phyloP scores from a whole-genome alignment of 2,888 invertebrate species.

The Trichogramma dendrolimi region DNA sequence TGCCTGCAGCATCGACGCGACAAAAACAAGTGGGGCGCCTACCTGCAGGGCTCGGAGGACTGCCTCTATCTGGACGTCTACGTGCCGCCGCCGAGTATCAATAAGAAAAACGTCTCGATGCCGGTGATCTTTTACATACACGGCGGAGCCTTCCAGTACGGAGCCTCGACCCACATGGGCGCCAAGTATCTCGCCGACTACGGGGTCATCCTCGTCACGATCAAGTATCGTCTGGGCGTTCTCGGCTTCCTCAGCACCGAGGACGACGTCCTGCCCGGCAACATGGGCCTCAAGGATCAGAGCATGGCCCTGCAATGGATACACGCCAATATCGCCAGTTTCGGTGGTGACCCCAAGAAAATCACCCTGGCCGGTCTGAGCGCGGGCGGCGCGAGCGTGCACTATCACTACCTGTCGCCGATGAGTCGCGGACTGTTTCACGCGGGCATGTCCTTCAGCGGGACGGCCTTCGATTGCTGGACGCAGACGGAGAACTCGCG shows the following conservation, averaged over 20 bases:
- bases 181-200: conserved; percentile 61
- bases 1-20: conserved; percentile 40
- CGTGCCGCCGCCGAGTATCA: conserved; percentile 30
- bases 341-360: conserved; percentile 68
- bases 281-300: conserved; percentile 73
- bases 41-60: conserved; percentile 40
- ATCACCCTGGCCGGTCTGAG: conserved; percentile 68
- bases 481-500: conserved; percentile 46
- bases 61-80: conserved; percentile 46
- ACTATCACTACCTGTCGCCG: conserved; percentile 68
- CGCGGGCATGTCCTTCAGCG: conserved; percentile 67
- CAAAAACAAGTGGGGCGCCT: conserved; percentile 12
- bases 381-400: conserved; percentile 71
- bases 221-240: conserved; percentile 66
- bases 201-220: conserved; percentile 63
- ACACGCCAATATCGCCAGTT: conserved; percentile 63
- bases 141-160: conserved; percentile 53
- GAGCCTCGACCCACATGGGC: conserved; percentile 48
- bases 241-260: conserved; percentile 72
- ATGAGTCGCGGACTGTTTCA: conserved; percentile 57
- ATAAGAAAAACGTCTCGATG: conserved; percentile 17
- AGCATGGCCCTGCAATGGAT: conserved; percentile 67
- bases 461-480: conserved; percentile 61
- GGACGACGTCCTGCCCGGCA: conserved; percentile 65
- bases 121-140: conserved; percentile 47